These are phyloP conservation scores for Galagoides demidoff DNA, from an alignment of 2,797 vertebrate species.

Conservation along the genomic window DNA sequence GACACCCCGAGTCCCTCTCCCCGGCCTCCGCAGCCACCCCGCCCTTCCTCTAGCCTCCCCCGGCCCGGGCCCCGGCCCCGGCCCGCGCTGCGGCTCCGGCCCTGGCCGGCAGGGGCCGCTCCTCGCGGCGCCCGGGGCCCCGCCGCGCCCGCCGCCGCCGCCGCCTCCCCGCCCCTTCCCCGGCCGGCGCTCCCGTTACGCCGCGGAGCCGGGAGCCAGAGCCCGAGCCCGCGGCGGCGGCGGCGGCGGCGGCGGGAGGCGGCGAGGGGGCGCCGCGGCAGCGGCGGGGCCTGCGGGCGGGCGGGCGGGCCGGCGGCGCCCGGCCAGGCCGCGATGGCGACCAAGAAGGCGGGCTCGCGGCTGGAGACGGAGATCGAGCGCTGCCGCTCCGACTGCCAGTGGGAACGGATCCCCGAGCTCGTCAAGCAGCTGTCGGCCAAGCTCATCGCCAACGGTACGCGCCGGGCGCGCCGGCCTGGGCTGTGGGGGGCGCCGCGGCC, in stretches of 20 bases:
- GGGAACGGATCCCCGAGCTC: slow-evolving; percentile 96
- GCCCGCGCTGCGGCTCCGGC: slow-evolving; percentile 52
- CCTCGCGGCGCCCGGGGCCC: slow-evolving; percentile 71
- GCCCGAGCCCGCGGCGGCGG: slow-evolving; percentile 65
- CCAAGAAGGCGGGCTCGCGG: slow-evolving; percentile 95
- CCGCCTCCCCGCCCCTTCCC: slow-evolving; percentile 72
- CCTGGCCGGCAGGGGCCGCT: slow-evolving; percentile 79
- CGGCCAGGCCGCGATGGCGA: slow-evolving; percentile 90
- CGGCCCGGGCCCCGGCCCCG: neutral
- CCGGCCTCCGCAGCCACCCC: neutral
- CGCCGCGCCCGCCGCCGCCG: slow-evolving; percentile 71
- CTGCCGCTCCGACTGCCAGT: slow-evolving; percentile 95
- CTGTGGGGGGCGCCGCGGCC: slow-evolving; percentile 69
- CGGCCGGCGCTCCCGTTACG: slow-evolving; percentile 78
- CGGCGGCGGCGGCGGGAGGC: slow-evolving; percentile 55
- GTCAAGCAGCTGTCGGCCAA: slow-evolving; percentile 96
- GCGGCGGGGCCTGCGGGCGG: slow-evolving; percentile 61
- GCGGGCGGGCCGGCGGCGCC: slow-evolving; percentile 59
- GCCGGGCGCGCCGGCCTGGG: slow-evolving; percentile 61
- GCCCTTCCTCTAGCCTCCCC: neutral
- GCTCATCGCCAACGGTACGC: slow-evolving; percentile 95
- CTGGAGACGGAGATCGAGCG: slow-evolving; percentile 97
- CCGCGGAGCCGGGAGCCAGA: slow-evolving; percentile 75
- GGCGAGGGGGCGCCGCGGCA: slow-evolving; percentile 75
- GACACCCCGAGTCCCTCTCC: too few species aligned